Conservation (phyloP, 92 coral and sea anemone genomes). For the Muricea muricata region DNA sequence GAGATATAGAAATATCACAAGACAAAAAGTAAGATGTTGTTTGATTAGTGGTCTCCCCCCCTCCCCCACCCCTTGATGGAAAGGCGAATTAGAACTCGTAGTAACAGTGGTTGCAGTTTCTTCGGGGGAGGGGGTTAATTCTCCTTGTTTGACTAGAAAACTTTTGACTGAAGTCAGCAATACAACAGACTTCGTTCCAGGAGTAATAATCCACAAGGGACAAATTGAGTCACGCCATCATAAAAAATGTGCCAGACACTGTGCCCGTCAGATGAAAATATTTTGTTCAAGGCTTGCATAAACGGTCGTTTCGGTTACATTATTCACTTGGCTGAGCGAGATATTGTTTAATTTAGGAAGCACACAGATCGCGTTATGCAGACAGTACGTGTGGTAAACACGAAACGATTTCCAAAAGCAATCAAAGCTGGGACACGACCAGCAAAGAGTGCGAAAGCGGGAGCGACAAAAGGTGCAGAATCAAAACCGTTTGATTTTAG, state of each 20-base stretch:
- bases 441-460: background rate
- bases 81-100: background rate
- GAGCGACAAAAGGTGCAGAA: background rate
- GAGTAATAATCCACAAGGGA: too few relatives aligned
- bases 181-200: too few relatives aligned
- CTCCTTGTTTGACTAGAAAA: too few relatives aligned
- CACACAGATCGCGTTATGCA: slow-evolving; percentile 94
- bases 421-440: slow-evolving; percentile 41
- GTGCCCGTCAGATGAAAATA: too few relatives aligned
- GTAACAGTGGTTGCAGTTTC: background rate
- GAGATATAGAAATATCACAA: slow-evolving; percentile 84
- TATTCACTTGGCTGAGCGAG: too few relatives aligned
- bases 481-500: slow-evolving; percentile 67
- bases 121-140: background rate
- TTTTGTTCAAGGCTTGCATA: too few relatives aligned
- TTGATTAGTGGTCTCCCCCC: background rate
- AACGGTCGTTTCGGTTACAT: too few relatives aligned
- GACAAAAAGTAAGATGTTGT: slow-evolving; percentile 75
- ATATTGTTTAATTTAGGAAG: slow-evolving; percentile 53
- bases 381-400: slow-evolving; percentile 87
- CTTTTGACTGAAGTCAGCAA: too few relatives aligned
- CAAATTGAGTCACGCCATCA: too few relatives aligned
- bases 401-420: slow-evolving; percentile 49
- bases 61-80: background rate
- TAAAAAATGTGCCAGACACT: too few relatives aligned